Conservation (phyloP, 2,113 vertebrate species). For the Saccopteryx leptura region DNA sequence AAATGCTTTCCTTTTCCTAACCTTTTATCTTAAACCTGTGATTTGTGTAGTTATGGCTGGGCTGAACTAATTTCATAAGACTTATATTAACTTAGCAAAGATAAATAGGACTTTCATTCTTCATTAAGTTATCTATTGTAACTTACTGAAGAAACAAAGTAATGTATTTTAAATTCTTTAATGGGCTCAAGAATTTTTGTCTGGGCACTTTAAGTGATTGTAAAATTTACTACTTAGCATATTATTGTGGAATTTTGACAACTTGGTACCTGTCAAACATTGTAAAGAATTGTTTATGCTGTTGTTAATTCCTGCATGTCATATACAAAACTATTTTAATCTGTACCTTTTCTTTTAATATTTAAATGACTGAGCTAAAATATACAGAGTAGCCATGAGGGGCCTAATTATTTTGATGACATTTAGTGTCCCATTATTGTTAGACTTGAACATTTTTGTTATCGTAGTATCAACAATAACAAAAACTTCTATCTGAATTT, state of each 20-base stretch:
- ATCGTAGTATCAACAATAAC: neutral
- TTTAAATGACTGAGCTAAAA: constrained; percentile 19
- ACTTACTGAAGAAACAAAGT: constrained; percentile 18
- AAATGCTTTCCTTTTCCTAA: neutral
- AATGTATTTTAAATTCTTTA: constrained; percentile 29
- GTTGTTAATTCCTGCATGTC: neutral
- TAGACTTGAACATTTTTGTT: constrained; percentile 33
- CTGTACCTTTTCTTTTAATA: neutral
- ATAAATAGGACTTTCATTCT: neutral
- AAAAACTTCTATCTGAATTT: neutral
- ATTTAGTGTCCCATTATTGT: constrained; percentile 13
- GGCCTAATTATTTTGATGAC: neutral
- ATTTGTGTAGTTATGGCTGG: neutral
- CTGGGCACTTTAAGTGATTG: neutral
- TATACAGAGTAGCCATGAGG: neutral
- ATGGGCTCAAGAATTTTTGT: neutral
- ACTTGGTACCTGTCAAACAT: neutral
- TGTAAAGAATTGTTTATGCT: constrained; percentile 22
- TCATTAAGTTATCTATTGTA: constrained; percentile 9
- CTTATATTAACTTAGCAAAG: neutral
- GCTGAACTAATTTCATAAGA: neutral
- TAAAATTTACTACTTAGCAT: neutral
- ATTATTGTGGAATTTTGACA: constrained; percentile 31
- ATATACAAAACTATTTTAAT: constrained; percentile 17
- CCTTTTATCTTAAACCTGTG: neutral